Evolutionary conservation across 2,888 invertebrate species (phyloP).

Genomic region (Orthonevra nobilis): DNA sequence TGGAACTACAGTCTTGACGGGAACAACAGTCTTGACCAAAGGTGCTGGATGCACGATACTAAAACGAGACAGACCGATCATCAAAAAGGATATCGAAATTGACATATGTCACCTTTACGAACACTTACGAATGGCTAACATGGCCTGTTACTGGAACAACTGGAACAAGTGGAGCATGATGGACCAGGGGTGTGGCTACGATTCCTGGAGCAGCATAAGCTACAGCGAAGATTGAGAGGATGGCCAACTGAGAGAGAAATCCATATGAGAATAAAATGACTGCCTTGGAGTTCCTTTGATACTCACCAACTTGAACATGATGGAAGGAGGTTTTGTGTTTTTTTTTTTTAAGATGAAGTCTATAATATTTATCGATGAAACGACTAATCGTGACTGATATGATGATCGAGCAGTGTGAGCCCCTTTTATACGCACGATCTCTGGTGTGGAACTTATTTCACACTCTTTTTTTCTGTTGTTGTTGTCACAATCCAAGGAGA

Average conservation of each 20-base stretch:
- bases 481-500: slow-evolving; percentile 56
- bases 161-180: slow-evolving; percentile 67
- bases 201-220: slow-evolving; percentile 77
- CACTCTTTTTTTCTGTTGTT: slow-evolving; percentile 6
- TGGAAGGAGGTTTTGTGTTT: slow-evolving; percentile 68
- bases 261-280: no score
- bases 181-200: slow-evolving; percentile 78
- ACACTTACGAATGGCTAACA: slow-evolving; percentile 71
- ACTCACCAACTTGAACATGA: slow-evolving; percentile 79
- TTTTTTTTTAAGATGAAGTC: slow-evolving; percentile 25
- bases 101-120: background rate
- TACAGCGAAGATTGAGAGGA: slow-evolving; percentile 75
- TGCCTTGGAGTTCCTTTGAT: slow-evolving; percentile 3
- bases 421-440: slow-evolving; percentile 55
- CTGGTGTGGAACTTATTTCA: background rate
- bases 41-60: slow-evolving; percentile 79
- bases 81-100: slow-evolving; percentile 1
- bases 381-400: slow-evolving; percentile 61
- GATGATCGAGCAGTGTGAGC: slow-evolving; percentile 54
- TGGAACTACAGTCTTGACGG: slow-evolving; percentile 74
- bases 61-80: no score
- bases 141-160: slow-evolving; percentile 64
- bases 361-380: slow-evolving; percentile 52
- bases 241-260: slow-evolving; percentile 78
- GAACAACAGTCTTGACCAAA: slow-evolving; percentile 75